Percentiles rank a stretch among this genome's conserved stretches.
phyloP scores from a whole-genome alignment of 2,113 vertebrate species.

The Piliocolobus tephrosceles region DNA sequence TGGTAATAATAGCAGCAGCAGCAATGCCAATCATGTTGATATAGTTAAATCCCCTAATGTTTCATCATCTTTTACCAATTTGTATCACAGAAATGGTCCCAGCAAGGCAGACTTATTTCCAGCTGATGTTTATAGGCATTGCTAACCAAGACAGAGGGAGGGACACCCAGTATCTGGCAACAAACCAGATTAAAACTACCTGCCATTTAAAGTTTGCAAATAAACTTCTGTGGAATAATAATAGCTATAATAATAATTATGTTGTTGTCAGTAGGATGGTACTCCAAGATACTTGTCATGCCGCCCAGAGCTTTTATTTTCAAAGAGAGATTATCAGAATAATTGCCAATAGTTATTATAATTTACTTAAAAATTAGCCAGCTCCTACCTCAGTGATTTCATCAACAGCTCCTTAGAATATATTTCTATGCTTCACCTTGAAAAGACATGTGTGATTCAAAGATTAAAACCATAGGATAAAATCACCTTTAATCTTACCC shows the following conservation, averaged over 20 bases:
- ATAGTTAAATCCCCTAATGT: neutral
- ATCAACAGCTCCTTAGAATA: neutral
- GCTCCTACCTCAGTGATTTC: neutral
- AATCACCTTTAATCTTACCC: neutral
- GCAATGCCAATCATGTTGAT: neutral
- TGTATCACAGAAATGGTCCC: neutral
- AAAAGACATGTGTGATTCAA: neutral
- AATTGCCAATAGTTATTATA: neutral
- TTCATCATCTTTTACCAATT: neutral
- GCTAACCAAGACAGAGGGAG: conserved; percentile 16
- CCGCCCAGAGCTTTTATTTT: conserved; percentile 53
- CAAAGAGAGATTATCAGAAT: conserved; percentile 8
- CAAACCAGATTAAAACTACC: conserved; percentile 48
- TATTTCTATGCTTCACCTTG: neutral
- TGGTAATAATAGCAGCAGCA: neutral
- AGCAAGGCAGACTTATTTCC: neutral
- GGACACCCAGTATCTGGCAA: conserved; percentile 43
- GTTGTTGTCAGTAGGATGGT: conserved; percentile 29
- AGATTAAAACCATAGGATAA: neutral
- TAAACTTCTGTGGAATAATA: conserved; percentile 57
- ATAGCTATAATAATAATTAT: conserved; percentile 26
- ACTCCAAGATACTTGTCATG: conserved; percentile 52
- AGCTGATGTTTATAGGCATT: neutral
- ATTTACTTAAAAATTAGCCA: conserved; percentile 15
- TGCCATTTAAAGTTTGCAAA: conserved; percentile 65